Evolutionary conservation across 2,888 invertebrate genomes (phyloP), one percentile per base, ranked within the genome.

Genomic region (Chironomus riparius): DNA sequence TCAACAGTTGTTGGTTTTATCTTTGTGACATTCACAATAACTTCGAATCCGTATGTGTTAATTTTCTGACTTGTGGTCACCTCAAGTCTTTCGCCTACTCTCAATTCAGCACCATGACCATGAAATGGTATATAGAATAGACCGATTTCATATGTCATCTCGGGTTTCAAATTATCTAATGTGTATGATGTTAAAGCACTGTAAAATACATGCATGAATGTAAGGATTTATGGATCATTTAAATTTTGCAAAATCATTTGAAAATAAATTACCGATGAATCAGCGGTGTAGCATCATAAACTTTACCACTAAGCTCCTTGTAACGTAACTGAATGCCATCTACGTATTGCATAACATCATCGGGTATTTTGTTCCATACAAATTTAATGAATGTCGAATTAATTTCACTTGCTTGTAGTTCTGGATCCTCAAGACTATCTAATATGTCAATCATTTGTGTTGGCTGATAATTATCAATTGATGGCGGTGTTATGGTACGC

Each of bases 241-340:
- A 38, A 38, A 38, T 38, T 38, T 38, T 38, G 38, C 38, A 38
- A 38, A 47, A 47, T 15, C 13, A 65, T 65, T 65, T 56, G 38
- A 38, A 38, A 56, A 56, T 18, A 56, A 65, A 13, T 68, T 56
- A 70, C 76, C 88, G 88, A 82, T 96, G 95, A 47, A 96, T 90
- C 24, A 95, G 83, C 22, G 94, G 93, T 0, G 95, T 93, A 78
- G 92, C 92, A 28, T 91, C 91, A 83, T 93, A 95, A 77, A 94
- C 91, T 80, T 92, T 92, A 48, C 91, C 92, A 76, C 92, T 91
- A 7, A 90, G 87, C 81, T 93, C 92, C 80, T 93, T 92, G 82
- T 92, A 95, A 79, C 94, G 89, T 79, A 96, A 85, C 84, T 95
- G 95, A 65, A 95, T 90, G 1, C 94, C 95, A 80, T 96, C 95